These are phyloP conservation scores for Myotis brandtii DNA, from an alignment of 2,113 vertebrate species.

Conservation along the genomic window DNA sequence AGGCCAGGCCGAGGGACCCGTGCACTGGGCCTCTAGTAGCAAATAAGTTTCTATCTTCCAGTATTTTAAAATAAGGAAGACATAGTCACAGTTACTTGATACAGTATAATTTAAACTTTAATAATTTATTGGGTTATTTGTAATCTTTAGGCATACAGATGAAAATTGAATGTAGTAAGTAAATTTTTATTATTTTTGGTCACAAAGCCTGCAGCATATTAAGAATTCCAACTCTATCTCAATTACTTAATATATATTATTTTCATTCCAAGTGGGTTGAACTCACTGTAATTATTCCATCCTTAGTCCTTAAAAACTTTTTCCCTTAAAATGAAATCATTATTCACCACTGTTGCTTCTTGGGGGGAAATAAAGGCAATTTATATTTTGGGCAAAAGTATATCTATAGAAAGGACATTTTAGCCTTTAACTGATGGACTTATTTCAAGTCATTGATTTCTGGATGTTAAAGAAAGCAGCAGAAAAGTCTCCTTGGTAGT, in stretches of 20 bases:
- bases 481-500: constrained; percentile 53
- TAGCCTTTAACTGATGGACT: constrained; percentile 68
- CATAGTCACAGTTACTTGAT: neutral
- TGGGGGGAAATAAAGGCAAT: neutral
- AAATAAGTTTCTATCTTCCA: neutral
- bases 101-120: neutral
- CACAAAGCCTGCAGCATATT: neutral
- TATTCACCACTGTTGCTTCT: constrained; percentile 7
- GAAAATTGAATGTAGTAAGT: neutral
- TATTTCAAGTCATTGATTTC: constrained; percentile 82
- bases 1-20: too few relatives aligned
- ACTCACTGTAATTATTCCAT: neutral
- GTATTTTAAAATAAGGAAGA: neutral
- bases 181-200: neutral
- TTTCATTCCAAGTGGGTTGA: neutral
- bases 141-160: neutral
- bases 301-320: neutral
- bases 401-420: constrained; percentile 66
- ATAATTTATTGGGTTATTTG: neutral
- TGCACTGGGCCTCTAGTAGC: too few relatives aligned
- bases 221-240: neutral
- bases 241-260: neutral
- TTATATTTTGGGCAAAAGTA: constrained; percentile 54
- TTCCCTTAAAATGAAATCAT: constrained; percentile 48
- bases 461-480: constrained; percentile 70